Base-by-base conservation (phyloP, 2,797 vertebrate genomes). In the Melanitta fusca region DNA sequence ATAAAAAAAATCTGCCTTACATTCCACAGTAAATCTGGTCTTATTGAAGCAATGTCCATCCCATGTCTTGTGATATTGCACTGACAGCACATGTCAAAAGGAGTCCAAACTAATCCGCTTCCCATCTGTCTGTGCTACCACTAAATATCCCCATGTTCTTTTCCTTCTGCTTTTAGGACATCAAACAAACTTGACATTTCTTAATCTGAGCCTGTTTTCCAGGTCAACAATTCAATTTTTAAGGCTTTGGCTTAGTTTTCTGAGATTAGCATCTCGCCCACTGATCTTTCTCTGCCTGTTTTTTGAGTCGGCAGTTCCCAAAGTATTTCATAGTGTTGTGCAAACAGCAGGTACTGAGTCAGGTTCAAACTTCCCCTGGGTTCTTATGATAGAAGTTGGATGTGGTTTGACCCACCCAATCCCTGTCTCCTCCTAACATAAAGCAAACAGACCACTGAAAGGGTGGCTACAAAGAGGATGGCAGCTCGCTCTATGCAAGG, bases 201-300 rank as follows among this genome's bases (percentile, higher is more conserved):
- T 79, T 69, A 85, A 91, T 74, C 70, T 10, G 1, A 91, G 79
- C 30, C 47, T 70, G 53, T 95, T 93, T 73, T 80, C 56, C 87
- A 80, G 86, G 38, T 34, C 78, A 85, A 49, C 51, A 61, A 16
- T 11, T 65, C 80, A 56, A 28, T 20, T 85, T 70, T 25, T 17
- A 72, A 74, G 69, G 60, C 62, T 80, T 62, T 73, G 34, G 22
- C 16, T n/a, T 61, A 57, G 58, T 41, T 77, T 41, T 65, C 34
- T 1, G 2, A 60, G 62, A 92, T 89, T 7, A 62, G 36, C 0
- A 1, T 49, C 68, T 85, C 3, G 0, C 73, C 21, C 22, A 19
- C 27, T 21, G 45, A 90, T 70, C 24, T 13, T 13, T 45, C 80
- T 79, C 68, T 11, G 1, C 0, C 3, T 27, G 32, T 5, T 54